A percentile compares a stretch with the other conserved stretches of the same genome.
phyloP scores from a whole-genome alignment of 2,888 invertebrate genomes.

The Hybos culiciformis region DNA sequence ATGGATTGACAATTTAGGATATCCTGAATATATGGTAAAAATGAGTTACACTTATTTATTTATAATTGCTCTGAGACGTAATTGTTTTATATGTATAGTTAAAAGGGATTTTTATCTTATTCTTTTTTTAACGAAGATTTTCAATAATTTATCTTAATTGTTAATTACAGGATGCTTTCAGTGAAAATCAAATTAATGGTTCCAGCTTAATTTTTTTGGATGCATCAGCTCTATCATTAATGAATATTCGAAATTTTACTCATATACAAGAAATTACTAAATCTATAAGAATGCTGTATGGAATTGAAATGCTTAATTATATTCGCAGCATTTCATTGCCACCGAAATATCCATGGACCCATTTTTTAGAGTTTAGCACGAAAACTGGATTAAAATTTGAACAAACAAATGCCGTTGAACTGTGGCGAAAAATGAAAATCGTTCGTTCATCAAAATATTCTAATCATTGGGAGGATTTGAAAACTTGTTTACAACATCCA shows the following conservation, averaged over 20 bases:
- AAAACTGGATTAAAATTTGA: conserved; percentile 40
- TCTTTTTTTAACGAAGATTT: neutral
- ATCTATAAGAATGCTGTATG: conserved; percentile 33
- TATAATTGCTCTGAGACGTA: neutral
- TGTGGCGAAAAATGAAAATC: conserved; percentile 42
- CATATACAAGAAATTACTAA: conserved; percentile 34
- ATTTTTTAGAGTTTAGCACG: conserved; percentile 40
- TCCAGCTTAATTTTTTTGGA: conserved; percentile 38
- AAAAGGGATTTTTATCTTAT: no score
- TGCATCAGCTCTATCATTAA: conserved; percentile 34
- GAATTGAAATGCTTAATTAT: conserved; percentile 35
- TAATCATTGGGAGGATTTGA: conserved; percentile 40
- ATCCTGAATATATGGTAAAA: conserved; percentile 41
- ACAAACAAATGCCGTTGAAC: conserved; percentile 35
- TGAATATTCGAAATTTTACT: conserved; percentile 38
- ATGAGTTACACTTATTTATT: neutral
- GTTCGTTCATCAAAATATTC: conserved; percentile 34
- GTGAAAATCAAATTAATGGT: conserved; percentile 37
- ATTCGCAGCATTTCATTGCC: conserved; percentile 37
- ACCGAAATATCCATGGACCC: conserved; percentile 35
- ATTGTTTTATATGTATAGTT: no score
- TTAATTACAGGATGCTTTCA: conserved; percentile 31
- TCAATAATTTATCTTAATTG: neutral
- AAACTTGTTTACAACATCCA: conserved; percentile 18
- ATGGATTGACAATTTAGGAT: conserved; percentile 38